Evolutionary conservation across 2,113 vertebrate species (phyloP).

Genomic region (Hippotragus niger): DNA sequence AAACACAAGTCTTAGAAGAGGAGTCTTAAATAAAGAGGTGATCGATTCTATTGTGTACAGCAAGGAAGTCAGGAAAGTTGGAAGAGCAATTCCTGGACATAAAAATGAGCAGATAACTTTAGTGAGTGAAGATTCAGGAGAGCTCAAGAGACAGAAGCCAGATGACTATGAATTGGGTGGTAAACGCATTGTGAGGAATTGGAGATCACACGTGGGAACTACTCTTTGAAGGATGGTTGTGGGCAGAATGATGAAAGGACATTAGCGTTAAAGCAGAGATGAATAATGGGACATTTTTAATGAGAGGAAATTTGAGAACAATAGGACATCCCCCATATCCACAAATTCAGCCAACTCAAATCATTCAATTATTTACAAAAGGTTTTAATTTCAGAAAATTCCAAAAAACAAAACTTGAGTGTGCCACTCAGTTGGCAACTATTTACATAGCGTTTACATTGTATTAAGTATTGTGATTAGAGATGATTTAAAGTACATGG

Average conservation of each 20-base stretch:
- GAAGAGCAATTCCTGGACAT: neutral
- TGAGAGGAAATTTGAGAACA: neutral
- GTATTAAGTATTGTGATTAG: neutral
- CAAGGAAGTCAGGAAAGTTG: neutral
- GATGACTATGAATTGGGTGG: neutral
- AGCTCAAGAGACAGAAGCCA: neutral
- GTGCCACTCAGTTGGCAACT: neutral
- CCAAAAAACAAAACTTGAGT: neutral
- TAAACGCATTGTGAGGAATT: accelerated
- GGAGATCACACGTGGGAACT: neutral
- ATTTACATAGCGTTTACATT: neutral
- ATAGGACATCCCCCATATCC: neutral
- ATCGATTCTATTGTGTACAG: too few relatives aligned
- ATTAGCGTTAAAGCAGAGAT: neutral
- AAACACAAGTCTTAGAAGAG: neutral
- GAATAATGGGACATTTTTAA: neutral
- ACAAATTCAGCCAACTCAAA: neutral
- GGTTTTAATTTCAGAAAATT: neutral
- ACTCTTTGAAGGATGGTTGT: neutral
- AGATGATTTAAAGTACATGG: neutral
- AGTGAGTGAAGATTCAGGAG: neutral
- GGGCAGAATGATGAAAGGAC: neutral
- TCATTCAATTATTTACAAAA: neutral
- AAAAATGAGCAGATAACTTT: neutral
- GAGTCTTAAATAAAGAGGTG: neutral